Evolutionary conservation across 2,113 vertebrate species (phyloP).

Genomic region (rat (Rattus norvegicus)): DNA sequence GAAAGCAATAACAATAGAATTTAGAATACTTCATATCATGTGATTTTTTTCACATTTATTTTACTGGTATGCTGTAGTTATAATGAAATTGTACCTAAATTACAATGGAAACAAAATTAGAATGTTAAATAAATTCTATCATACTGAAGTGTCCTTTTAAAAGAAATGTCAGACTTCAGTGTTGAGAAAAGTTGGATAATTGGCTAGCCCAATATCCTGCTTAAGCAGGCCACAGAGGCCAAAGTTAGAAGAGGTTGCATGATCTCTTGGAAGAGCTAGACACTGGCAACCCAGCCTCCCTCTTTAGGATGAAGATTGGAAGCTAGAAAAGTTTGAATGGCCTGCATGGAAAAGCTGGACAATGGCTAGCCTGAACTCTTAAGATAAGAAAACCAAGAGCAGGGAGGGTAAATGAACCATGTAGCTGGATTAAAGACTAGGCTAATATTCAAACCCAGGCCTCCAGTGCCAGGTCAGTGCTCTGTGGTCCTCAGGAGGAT

Average conservation of each 20-base stretch:
- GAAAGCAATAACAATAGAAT: neutral
- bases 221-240: neutral
- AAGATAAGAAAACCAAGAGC: neutral
- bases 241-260: neutral
- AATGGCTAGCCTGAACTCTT: neutral
- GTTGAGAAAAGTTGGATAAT: neutral
- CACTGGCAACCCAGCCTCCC: neutral
- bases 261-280: neutral
- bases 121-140: slow-evolving; percentile 8
- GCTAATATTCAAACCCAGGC: neutral
- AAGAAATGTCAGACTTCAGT: neutral
- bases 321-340: neutral
- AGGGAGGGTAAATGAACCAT: neutral
- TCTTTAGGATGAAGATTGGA: too few relatives aligned
- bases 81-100: neutral
- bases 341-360: neutral
- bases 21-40: neutral
- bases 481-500: neutral
- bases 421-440: neutral
- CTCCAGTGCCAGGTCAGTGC: neutral
- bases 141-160: neutral
- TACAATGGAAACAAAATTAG: slow-evolving; percentile 37
- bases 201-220: neutral
- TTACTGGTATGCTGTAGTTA: neutral
- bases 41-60: neutral